These are phyloP conservation scores for Drosophila quadrilineata DNA, from an alignment of 1,140 invertebrate genomes.

Conservation along the genomic window DNA sequence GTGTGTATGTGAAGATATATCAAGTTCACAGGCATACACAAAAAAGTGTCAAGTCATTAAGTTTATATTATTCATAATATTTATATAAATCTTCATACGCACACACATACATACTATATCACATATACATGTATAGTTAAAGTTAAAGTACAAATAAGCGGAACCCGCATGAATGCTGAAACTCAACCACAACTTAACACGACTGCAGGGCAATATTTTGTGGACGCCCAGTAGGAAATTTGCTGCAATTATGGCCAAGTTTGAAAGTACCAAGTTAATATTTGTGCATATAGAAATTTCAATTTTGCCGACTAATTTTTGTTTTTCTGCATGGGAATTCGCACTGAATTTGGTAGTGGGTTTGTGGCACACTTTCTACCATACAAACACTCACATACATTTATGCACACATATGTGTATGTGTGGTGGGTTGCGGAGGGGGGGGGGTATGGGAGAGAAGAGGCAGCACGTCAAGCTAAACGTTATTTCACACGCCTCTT, in stretches of 20 bases:
- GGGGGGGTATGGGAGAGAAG: constrained; percentile 1
- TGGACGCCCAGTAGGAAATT: constrained; percentile 13
- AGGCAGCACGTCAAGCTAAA: constrained; percentile 51
- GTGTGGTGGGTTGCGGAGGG: background rate
- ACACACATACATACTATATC: background rate
- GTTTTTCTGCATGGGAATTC: background rate
- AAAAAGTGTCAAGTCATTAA: constrained; percentile 58
- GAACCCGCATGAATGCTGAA: constrained; percentile 28
- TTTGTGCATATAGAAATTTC: background rate
- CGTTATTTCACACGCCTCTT: constrained; percentile 69
- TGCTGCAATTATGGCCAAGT: background rate
- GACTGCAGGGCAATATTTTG: constrained; percentile 15
- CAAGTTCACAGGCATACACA: background rate
- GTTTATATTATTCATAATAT: constrained; percentile 63
- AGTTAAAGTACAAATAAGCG: constrained; percentile 39
- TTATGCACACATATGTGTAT: constrained; percentile 3
- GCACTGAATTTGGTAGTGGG: constrained; percentile 13
- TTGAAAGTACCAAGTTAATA: background rate
- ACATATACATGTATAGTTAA: background rate
- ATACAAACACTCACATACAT: too few species aligned
- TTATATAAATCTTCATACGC: constrained; percentile 12
- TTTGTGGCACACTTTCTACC: background rate
- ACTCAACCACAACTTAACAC: constrained; percentile 34
- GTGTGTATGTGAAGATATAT: constrained; percentile 3
- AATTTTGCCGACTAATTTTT: too few species aligned